Evolutionary conservation across 2,113 vertebrate genomes (phyloP), one percentile per base, ranked within the genome.

Genomic region (Pachypanchax playfairii): DNA sequence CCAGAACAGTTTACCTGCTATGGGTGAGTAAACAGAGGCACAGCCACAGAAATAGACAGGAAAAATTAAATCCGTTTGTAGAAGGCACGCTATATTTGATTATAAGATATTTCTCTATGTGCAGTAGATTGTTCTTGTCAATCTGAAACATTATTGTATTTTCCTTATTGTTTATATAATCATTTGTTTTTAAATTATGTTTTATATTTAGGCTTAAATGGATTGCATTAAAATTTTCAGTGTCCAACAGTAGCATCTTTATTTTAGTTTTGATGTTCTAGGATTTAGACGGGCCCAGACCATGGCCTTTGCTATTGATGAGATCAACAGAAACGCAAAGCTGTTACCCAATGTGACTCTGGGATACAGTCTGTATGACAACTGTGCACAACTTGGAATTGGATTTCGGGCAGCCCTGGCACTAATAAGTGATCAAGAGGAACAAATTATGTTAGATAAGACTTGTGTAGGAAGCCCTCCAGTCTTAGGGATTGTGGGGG

Each of bases 221-320:
- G 3, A 29, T 29, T 29, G 28, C 7, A 5, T 29, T 29, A 7
- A 6, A 5, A 4, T 33, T 29, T 51, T n/a, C n/a, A n/a, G n/a
- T n/a, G n/a, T n/a, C n/a, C n/a, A n/a, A n/a, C n/a, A n/a, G n/a
- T n/a, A n/a, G 12, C 18, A 7, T 21, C 2, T 33, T 2, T 57
- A 15, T 75, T 11, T 58, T 43, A 75, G 76, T 15, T 71, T 91
- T 65, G 67, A 88, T 17, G 48, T 77, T 53, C 51, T 62, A 55
- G 84, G 76, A 4, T 88, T 89, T 31, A 72, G 82, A 47, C 68
- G 71, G 31, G 88, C 83, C 35, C 59, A 65, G 73, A 87, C 86
- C 11, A 89, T 91, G 86, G 77, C 71, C 28, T 90, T 88, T 76
- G 76, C 89, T 14, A 79, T 90, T 38, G 64, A 84, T 36, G 86